A percentile compares a stretch with the other conserved stretches of the same genome.
Evolutionary conservation across 2,113 vertebrate species (phyloP).

Genomic region (Chascanopsetta lugubris): DNA sequence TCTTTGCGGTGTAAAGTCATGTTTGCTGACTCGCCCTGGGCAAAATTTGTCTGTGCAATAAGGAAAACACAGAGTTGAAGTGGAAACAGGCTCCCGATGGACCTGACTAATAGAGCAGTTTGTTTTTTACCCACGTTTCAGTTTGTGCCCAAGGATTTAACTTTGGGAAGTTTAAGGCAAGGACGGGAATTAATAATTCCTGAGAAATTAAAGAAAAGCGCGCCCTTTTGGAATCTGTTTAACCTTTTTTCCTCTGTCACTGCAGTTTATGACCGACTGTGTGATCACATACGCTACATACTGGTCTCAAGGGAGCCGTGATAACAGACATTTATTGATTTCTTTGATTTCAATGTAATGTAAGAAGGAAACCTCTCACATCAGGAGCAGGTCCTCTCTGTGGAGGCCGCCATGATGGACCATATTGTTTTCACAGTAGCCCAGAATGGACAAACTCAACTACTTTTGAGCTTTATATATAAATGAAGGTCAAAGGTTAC

Average conservation of each 20-base stretch:
- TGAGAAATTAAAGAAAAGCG: slow-evolving; percentile 26
- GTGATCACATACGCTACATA: slow-evolving; percentile 43
- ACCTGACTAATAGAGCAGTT: slow-evolving; percentile 44
- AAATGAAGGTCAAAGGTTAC: too few relatives aligned
- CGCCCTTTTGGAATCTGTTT: slow-evolving; percentile 13
- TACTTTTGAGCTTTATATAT: too few relatives aligned
- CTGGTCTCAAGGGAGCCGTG: background rate
- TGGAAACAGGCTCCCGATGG: slow-evolving; percentile 32
- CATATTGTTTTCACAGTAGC: too few relatives aligned
- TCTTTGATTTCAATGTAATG: background rate
- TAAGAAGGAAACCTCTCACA: background rate
- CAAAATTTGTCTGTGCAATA: slow-evolving; percentile 59
- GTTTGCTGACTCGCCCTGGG: slow-evolving; percentile 54
- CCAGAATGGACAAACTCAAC: too few relatives aligned
- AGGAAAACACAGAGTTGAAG: slow-evolving; percentile 41
- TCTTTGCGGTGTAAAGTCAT: slow-evolving; percentile 37
- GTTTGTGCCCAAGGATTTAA: slow-evolving; percentile 12
- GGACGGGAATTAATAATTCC: slow-evolving; percentile 4
- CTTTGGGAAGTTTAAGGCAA: slow-evolving; percentile 22
- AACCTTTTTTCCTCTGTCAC: background rate
- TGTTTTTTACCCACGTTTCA: slow-evolving; percentile 40
- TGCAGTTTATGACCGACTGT: slow-evolving; percentile 11
- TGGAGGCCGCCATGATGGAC: too few relatives aligned
- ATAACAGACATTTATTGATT: background rate
- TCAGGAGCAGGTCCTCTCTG: too few relatives aligned